phyloP scores from a whole-genome alignment of 2,113 vertebrate species.

The Saguinus imperator region DNA sequence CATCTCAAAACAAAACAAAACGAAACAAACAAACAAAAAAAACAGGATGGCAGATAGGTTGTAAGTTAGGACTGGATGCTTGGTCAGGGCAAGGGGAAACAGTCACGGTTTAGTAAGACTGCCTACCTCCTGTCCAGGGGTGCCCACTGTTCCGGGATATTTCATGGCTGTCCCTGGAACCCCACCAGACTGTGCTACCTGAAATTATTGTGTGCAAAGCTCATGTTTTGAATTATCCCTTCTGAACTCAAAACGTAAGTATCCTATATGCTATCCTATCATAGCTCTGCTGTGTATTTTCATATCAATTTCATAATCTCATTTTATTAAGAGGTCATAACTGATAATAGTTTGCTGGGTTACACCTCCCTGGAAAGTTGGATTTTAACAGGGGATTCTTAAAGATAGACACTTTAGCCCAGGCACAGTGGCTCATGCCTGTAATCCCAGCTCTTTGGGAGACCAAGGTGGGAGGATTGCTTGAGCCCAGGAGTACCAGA shows the following conservation, averaged over 20 bases:
- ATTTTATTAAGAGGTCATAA: slow-evolving; percentile 39
- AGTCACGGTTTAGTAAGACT: not conserved
- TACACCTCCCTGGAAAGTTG: not conserved
- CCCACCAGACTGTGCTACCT: not conserved
- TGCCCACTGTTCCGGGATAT: not conserved
- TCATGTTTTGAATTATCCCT: not conserved
- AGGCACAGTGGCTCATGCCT: no score
- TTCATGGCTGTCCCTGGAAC: not conserved
- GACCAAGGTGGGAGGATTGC: no score
- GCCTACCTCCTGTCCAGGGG: not conserved
- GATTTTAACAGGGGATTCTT: slow-evolving; percentile 21
- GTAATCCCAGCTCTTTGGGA: no score
- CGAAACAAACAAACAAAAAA: not conserved
- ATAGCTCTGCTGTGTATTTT: not conserved
- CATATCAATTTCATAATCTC: not conserved
- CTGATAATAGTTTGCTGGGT: not conserved
- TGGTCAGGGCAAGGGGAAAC: not conserved
- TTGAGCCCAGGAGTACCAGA: no score
- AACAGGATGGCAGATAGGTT: not conserved
- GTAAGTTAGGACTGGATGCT: not conserved
- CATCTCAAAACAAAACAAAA: no score
- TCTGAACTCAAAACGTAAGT: not conserved
- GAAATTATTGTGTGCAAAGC: not conserved
- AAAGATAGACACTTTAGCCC: not conserved
- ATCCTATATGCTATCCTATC: not conserved